These are phyloP conservation scores for Tetranychus truncatus DNA, from an alignment of 2,888 invertebrate genomes.

Conservation along the genomic window DNA sequence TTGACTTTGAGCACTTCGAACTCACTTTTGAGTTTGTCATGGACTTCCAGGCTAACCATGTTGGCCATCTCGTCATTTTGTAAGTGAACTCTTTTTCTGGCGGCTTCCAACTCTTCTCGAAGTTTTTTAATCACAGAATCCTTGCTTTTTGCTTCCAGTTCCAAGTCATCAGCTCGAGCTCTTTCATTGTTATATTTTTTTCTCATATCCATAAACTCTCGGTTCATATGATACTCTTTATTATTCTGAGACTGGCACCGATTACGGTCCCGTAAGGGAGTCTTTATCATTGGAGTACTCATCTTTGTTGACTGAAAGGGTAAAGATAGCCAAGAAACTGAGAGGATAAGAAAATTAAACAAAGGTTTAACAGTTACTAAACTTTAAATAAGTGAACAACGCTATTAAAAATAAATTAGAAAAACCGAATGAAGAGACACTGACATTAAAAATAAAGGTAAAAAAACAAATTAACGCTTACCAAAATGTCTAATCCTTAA, in stretches of 20 bases:
- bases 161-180: background rate
- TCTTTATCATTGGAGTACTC: background rate
- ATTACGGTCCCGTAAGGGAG: background rate
- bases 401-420: background rate
- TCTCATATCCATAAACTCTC: background rate
- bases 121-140: background rate
- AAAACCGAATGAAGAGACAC: too few relatives aligned
- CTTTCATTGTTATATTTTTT: background rate
- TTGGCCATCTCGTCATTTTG: slow-evolving; percentile 3
- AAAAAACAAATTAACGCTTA: too few relatives aligned
- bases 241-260: background rate
- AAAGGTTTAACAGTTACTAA: background rate
- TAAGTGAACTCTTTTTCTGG: background rate
- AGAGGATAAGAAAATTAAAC: background rate
- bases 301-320: background rate
- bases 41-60: background rate
- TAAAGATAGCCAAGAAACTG: background rate
- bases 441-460: too few relatives aligned
- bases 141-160: background rate
- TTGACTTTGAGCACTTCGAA: background rate
- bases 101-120: background rate
- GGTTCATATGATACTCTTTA: background rate
- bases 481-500: too few relatives aligned
- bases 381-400: background rate
- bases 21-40: slow-evolving; percentile 7